phyloP scores from a whole-genome alignment of 2,113 vertebrate genomes.

The Urocynchramus pylzowi region DNA sequence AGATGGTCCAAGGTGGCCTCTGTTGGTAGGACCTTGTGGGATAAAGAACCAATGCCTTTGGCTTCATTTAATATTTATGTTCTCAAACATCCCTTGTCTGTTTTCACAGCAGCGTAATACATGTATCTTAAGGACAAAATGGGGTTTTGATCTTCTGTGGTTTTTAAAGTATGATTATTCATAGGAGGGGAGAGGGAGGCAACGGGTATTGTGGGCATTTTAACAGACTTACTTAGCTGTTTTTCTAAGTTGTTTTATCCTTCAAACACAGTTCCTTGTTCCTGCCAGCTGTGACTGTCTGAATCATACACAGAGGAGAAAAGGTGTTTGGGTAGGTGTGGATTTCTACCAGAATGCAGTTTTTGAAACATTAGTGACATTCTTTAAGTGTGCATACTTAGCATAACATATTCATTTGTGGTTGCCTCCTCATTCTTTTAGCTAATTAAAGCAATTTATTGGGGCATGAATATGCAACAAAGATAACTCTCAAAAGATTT shows the following conservation, averaged over 20 bases:
- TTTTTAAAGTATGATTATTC: not conserved
- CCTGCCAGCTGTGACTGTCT: not conserved
- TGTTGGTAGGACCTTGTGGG: not conserved
- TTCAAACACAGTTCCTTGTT: not conserved
- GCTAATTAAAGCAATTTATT: slow-evolving; percentile 65
- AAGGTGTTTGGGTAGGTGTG: not conserved
- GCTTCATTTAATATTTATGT: not conserved
- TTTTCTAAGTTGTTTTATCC: not conserved
- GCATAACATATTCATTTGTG: slow-evolving; percentile 21
- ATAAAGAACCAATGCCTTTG: not conserved
- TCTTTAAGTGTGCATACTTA: not conserved
- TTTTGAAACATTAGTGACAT: not conserved
- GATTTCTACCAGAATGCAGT: not conserved
- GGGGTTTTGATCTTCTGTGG: not conserved
- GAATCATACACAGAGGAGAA: not conserved
- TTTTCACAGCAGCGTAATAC: not conserved
- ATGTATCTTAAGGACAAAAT: not conserved
- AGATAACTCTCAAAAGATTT: slow-evolving; percentile 60
- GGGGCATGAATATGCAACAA: slow-evolving; percentile 63
- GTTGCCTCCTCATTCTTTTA: slow-evolving; percentile 50
- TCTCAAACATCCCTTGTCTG: not conserved
- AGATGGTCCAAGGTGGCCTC: not conserved
- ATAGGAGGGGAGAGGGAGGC: not conserved
- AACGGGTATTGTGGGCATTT: not conserved
- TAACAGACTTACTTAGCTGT: not conserved